Evolutionary conservation across 1,140 invertebrate genomes (phyloP).

Genomic region (Pseudachorutes palmiensis): DNA sequence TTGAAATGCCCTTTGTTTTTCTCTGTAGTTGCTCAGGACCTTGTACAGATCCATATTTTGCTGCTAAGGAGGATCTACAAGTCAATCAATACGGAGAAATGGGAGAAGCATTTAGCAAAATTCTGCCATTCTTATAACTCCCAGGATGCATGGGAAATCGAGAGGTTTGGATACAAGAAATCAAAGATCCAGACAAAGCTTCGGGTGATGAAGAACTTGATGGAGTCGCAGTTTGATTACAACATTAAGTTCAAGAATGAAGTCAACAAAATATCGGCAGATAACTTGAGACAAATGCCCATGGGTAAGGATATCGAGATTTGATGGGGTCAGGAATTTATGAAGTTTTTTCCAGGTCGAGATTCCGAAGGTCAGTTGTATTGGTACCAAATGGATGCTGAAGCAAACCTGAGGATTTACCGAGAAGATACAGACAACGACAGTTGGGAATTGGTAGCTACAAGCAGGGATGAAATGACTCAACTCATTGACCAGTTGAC

Average conservation of each 20-base stretch:
- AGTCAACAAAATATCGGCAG: conserved; percentile 70
- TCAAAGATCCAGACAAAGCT: conserved; percentile 78
- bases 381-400: conserved; percentile 84
- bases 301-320: conserved; percentile 53
- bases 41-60: conserved; percentile 80
- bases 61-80: conserved; percentile 78
- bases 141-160: conserved; percentile 92
- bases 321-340: too few species aligned
- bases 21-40: conserved; percentile 63
- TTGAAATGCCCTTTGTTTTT: conserved; percentile 31
- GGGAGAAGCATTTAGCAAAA: conserved; percentile 81
- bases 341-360: conserved; percentile 43
- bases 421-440: conserved; percentile 92
- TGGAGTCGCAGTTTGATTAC: conserved; percentile 90
- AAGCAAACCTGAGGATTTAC: conserved; percentile 80
- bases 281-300: conserved; percentile 72
- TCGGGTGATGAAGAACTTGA: conserved; percentile 76
- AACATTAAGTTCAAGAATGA: conserved; percentile 89
- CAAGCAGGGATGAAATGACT: conserved; percentile 58
- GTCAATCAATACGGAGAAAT: conserved; percentile 72
- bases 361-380: conserved; percentile 84
- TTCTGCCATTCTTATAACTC: conserved; percentile 81
- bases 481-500: conserved; percentile 63
- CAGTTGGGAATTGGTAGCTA: conserved; percentile 86
- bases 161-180: conserved; percentile 91